Evolutionary conservation across 2,888 invertebrate genomes (phyloP).

Genomic region (Sarcophaga rosellei): DNA sequence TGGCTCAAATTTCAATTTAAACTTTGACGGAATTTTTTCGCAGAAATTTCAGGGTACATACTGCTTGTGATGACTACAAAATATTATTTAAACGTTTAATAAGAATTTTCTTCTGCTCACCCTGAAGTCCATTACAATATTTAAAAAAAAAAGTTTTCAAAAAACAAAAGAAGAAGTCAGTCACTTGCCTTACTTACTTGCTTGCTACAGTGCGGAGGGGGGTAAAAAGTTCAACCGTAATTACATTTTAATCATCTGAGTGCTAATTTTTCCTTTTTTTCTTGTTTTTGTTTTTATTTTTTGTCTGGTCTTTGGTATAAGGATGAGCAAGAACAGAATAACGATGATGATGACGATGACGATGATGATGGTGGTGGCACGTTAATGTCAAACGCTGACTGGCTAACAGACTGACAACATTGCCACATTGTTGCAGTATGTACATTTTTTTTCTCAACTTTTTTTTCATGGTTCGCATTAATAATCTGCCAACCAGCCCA

Average conservation of each 20-base stretch:
- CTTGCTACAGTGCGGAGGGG: slow-evolving; percentile 7
- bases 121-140: slow-evolving; percentile 50
- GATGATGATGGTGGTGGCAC: slow-evolving; percentile 55
- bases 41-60: no score
- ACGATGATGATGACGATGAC: slow-evolving; percentile 38
- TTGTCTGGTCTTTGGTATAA: slow-evolving; percentile 32
- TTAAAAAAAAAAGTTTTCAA: not conserved
- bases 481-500: slow-evolving; percentile 56
- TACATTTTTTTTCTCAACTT: not conserved
- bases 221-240: slow-evolving; percentile 66
- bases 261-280: slow-evolving; percentile 74
- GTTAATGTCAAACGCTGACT: slow-evolving; percentile 51
- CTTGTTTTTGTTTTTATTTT: slow-evolving; percentile 66
- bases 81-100: slow-evolving; percentile 51
- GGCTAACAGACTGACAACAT: slow-evolving; percentile 37
- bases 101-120: slow-evolving; percentile 32
- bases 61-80: no score
- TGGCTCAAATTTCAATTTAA: no score
- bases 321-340: not conserved
- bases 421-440: slow-evolving; percentile 20
- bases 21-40: no score
- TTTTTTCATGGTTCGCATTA: slow-evolving; percentile 24
- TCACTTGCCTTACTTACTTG: slow-evolving; percentile 4
- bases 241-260: slow-evolving; percentile 79
- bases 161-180: slow-evolving; percentile 1